These are phyloP conservation scores for Epizoanthus illoricatus DNA, from an alignment of 92 coral and sea anemone genomes.

Conservation along the genomic window DNA sequence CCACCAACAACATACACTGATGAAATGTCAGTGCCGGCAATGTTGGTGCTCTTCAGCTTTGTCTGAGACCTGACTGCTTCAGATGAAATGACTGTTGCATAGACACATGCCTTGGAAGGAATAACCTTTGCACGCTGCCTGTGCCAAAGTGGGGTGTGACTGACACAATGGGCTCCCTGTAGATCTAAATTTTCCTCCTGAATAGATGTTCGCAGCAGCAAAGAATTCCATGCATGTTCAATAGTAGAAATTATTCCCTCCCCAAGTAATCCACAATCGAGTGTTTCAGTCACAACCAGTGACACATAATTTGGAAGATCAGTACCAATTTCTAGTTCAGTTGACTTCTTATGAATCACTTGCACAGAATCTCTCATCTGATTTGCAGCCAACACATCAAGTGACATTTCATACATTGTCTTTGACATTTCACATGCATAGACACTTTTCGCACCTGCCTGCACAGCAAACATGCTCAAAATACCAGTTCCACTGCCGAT, in stretches of 20 bases:
- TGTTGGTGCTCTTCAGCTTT: not conserved
- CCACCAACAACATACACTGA: conserved; percentile 73
- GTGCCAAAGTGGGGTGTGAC: not conserved
- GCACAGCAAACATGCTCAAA: conserved; percentile 94
- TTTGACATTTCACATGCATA: conserved; percentile 97
- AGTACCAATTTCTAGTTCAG: conserved; percentile 69
- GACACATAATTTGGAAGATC: conserved; percentile 72
- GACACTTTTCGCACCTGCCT: conserved; percentile 87
- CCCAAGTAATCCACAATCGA: conserved; percentile 97
- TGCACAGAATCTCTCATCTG: conserved; percentile 71
- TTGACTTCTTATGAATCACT: conserved; percentile 84
- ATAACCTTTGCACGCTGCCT: conserved; percentile 61
- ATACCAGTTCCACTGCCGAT: conserved; percentile 98
- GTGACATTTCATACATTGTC: conserved; percentile 92
- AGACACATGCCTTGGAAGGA: conserved; percentile 81
- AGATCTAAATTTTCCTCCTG: not conserved
- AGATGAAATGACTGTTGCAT: conserved; percentile 75
- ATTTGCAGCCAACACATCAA: conserved; percentile 80
- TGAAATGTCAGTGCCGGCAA: conserved; percentile 58
- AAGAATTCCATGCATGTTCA: conserved; percentile 77
- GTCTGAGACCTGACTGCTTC: conserved; percentile 56
- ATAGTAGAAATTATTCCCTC: conserved; percentile 90
- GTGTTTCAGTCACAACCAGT: conserved; percentile 86
- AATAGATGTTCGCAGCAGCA: conserved; percentile 44
- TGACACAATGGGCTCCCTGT: not conserved